Evolutionary conservation across 1,140 invertebrate species (phyloP).

Genomic region (Euglossa dilemma): DNA sequence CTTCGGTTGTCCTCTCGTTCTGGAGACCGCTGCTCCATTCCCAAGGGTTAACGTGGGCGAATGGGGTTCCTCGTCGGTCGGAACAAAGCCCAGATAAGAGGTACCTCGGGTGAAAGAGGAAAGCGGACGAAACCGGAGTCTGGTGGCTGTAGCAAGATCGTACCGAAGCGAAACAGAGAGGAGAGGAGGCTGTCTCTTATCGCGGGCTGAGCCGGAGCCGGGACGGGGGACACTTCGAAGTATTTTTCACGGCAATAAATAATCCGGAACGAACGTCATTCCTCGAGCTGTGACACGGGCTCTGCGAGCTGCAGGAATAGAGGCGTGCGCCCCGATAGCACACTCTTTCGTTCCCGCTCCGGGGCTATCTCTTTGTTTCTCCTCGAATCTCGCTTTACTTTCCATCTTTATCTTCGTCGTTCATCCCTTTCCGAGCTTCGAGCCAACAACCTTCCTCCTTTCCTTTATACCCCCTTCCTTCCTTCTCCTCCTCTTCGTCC

Average conservation of each 20-base stretch:
- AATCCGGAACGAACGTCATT: slow-evolving; percentile 71
- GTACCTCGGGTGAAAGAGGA: slow-evolving; percentile 33
- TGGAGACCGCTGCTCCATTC: slow-evolving; percentile 26
- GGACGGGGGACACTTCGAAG: slow-evolving; percentile 65
- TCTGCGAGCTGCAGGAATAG: slow-evolving; percentile 24
- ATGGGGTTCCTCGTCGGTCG: slow-evolving; percentile 64
- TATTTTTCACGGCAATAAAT: slow-evolving; percentile 73
- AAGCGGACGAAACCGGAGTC: slow-evolving; percentile 29
- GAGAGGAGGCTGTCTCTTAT: slow-evolving; percentile 50
- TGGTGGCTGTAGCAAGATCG: neutral
- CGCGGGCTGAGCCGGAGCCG: slow-evolving; percentile 34
- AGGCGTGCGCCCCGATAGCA: slow-evolving; percentile 60
- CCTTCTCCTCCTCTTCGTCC: neutral
- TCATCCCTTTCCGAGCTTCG: slow-evolving; percentile 1
- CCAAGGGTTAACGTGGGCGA: slow-evolving; percentile 69
- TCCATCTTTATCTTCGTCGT: slow-evolving; percentile 29
- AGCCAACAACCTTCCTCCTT: neutral
- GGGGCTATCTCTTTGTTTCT: slow-evolving; percentile 51
- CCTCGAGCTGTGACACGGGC: slow-evolving; percentile 58
- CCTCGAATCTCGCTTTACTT: slow-evolving; percentile 32
- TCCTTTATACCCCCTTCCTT: neutral
- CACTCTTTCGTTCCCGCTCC: slow-evolving; percentile 35
- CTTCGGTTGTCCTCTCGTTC: slow-evolving; percentile 16
- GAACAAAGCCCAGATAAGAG: slow-evolving; percentile 72
- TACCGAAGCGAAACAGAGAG: slow-evolving; percentile 26